phyloP scores from a whole-genome alignment of 2,113 vertebrate genomes.

The Antennarius striatus region DNA sequence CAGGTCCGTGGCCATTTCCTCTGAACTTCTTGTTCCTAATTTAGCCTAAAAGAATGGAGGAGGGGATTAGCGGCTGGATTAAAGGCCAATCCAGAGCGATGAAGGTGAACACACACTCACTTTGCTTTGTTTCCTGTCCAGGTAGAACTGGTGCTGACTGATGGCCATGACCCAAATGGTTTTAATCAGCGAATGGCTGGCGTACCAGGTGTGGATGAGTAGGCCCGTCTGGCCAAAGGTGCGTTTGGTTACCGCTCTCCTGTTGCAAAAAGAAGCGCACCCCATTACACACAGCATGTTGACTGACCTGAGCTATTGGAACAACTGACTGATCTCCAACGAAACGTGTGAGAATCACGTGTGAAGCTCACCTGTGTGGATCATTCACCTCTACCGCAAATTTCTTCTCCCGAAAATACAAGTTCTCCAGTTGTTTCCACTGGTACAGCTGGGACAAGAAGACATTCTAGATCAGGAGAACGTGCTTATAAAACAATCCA shows the following conservation, averaged over 20 bases:
- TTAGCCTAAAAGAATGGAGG: conserved; percentile 82
- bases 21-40: conserved; percentile 88
- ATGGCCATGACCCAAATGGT: conserved; percentile 99
- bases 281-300: too few relatives aligned
- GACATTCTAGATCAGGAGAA: conserved; percentile 12
- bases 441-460: conserved; percentile 87
- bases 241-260: conserved; percentile 92
- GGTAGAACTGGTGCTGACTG: conserved; percentile 98
- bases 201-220: conserved; percentile 98
- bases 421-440: conserved; percentile 98
- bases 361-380: conserved; percentile 87
- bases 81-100: neutral
- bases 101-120: conserved; percentile 76
- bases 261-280: conserved; percentile 47
- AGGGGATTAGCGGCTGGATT: neutral
- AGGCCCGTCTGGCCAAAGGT: conserved; percentile 95
- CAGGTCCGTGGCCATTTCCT: conserved; percentile 92
- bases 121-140: conserved; percentile 99
- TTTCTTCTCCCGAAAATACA: conserved; percentile 98
- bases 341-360: too few relatives aligned
- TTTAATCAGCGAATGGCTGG: conserved; percentile 94
- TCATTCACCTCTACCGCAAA: conserved; percentile 99
- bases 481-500: neutral
- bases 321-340: too few relatives aligned
- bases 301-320: too few relatives aligned